Evolutionary conservation across 2,888 invertebrate species (phyloP), one percentile per base, ranked within the genome.

Genomic region (Rapana venosa): DNA sequence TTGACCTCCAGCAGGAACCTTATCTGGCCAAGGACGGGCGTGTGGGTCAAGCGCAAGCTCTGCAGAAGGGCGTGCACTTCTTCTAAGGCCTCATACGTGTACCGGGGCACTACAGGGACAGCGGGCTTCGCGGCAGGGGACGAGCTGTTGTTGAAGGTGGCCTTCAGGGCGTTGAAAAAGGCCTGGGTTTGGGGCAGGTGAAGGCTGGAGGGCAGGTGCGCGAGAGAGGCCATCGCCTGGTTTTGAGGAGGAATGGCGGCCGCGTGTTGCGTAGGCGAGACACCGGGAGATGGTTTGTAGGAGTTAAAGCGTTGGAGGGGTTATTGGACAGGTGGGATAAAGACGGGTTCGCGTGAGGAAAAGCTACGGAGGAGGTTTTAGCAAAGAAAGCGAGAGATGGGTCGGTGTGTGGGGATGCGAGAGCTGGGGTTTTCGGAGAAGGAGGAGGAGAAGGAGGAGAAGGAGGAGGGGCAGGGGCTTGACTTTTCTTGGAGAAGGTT

Each of bases 1-100:
- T 83, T 66, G 30, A 77, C 83, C 66, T 89, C 84, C 85, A 89
- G 83, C 36, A 89, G 47, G 83, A 32, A 70, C 61, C 47, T 83
- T 1, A 89, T 66, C 70, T 70, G 89, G 8, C 36, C 61, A 74
- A 85, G n/a, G 17, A 77, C 85, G 22, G 30, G 17, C 1, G 89
- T 70, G 22, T 85, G 70, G 30, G 70, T 85, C 36, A 74, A 56
- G 20, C 70, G 84, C 26, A 89, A 11, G 74, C 32, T 32, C 47
- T 66, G 30, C 4, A 85, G 84, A 20, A 83, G 22, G 74, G 74
- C 36, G n/a, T 85, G 85, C 70, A 89, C 47, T 56, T 84, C 85
- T 30, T 89, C 85, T 30, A 89, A 1, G 2, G 74, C 61, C 20
- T 32, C 20, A 22, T 30, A 89, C 32, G 70, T 66, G 47, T 70